Evolutionary conservation across 2,113 vertebrate species (phyloP), one percentile per base, ranked within the genome.

Genomic region (Percina caprodes): DNA sequence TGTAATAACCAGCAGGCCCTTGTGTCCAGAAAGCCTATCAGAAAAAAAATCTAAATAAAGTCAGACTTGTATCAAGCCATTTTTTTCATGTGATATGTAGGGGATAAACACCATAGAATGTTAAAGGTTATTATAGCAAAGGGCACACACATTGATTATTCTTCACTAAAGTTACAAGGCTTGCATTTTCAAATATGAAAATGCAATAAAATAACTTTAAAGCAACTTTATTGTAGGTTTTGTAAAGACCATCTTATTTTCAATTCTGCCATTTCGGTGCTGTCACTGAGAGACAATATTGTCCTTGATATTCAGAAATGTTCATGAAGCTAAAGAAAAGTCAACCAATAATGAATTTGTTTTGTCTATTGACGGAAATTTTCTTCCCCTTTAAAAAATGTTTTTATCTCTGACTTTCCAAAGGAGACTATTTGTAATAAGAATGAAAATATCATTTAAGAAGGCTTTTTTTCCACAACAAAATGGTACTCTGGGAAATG

Each of bases 91-190:
- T 35, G 23, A 15, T 42, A 16, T n/a, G 16, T 12, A 30, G 39
- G 9, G 2, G 26, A 77, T 46, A 2, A 63, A 79, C 54, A 68
- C 72, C 49, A 46, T 30, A 60, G 59, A 81, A 52, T 68, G 62
- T 26, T 23, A 74, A 9, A 39, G 39, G 39, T 10, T 39, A 71
- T 71, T 14, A 39, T n/a, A 66, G 51, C 30, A 56, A 21, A 39
- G 15, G 26, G 5, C 30, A 18, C 60, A 24, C 15, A 24, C 26
- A 30, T 58, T 42, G 5, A 39, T 69, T 18, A 23, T 23, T 56
- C 15, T 19, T 3, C 2, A 16, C 60, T 14, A 1, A 24, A 35
- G 21, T 62, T 9, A 51, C 58, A 46, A n/a, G 18, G 39, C 10
- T 42, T 30, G 30, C 30, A 30, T 30, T 30, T 30, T 30, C 12